Percentiles rank a stretch among this genome's conserved stretches.
Conservation (phyloP, 1,140 invertebrate species). For the Mesaphorura yosii region DNA sequence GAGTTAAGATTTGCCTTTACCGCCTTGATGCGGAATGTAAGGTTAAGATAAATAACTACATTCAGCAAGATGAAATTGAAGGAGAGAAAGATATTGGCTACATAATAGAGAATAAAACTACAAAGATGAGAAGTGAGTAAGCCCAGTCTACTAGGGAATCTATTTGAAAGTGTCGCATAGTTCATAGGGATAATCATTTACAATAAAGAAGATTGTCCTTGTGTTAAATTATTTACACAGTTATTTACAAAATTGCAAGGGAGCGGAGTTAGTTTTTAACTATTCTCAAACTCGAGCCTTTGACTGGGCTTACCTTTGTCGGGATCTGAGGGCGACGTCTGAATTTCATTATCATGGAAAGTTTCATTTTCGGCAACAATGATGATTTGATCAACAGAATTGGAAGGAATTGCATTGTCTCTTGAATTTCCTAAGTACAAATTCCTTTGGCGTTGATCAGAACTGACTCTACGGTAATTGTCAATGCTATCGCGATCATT, state of each 20-base stretch:
- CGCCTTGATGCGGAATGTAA: neutral
- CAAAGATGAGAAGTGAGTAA: neutral
- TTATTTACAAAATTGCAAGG: no score
- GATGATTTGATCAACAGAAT: neutral
- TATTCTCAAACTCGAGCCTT: no score
- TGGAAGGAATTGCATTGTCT: no score
- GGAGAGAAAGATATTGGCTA: no score
- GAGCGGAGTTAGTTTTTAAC: neutral
- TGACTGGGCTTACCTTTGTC: conserved; percentile 19
- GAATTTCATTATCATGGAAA: conserved; percentile 16
- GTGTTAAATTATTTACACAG: no score
- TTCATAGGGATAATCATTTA: no score
- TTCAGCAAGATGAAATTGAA: neutral
- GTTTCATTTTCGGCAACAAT: conserved; percentile 6
- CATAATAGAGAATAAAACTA: no score
- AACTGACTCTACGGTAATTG: no score
- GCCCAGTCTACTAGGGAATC: conserved; percentile 5
- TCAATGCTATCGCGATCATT: neutral
- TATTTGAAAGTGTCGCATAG: no score
- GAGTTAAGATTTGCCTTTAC: neutral
- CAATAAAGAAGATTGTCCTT: no score
- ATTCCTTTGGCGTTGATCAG: no score
- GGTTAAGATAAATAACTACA: neutral
- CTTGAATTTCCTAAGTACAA: no score
- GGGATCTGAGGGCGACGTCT: neutral